These are phyloP conservation scores for Chiloscyllium plagiosum DNA, from an alignment of 2,113 vertebrate species.

Conservation along the genomic window DNA sequence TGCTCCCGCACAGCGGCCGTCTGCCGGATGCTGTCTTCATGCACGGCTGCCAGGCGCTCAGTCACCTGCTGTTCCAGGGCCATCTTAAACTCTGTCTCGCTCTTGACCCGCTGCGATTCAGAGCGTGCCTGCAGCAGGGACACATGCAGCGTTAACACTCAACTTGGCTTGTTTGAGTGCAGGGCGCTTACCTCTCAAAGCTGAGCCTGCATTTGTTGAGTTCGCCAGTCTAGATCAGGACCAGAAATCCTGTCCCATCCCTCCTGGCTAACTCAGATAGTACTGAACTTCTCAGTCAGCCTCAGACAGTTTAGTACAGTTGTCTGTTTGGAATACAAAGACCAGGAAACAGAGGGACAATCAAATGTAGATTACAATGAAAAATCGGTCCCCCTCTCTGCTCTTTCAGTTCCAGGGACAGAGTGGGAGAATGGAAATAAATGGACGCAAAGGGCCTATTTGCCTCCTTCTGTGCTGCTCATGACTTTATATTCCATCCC, in stretches of 20 bases:
- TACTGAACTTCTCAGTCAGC: background rate
- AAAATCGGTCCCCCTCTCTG: too few relatives aligned
- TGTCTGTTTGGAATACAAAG: too few relatives aligned
- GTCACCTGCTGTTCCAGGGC: slow-evolving; percentile 59
- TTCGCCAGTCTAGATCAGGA: too few relatives aligned
- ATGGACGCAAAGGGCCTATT: too few relatives aligned
- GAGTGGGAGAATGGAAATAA: too few relatives aligned
- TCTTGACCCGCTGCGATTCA: slow-evolving; percentile 59
- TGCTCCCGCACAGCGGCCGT: slow-evolving; percentile 54
- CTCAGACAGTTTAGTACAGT: background rate
- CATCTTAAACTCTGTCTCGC: slow-evolving; percentile 60
- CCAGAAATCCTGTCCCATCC: too few relatives aligned
- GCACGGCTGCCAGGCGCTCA: slow-evolving; percentile 49
- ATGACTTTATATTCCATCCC: background rate
- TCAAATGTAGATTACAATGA: too few relatives aligned
- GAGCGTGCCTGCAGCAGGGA: slow-evolving; percentile 49
- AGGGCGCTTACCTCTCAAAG: background rate
- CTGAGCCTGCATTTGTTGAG: too few relatives aligned
- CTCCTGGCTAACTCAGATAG: too few relatives aligned
- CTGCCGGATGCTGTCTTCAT: slow-evolving; percentile 55
- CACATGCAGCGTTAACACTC: background rate
- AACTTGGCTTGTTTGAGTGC: background rate
- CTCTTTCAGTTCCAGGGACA: too few relatives aligned
- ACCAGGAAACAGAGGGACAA: too few relatives aligned
- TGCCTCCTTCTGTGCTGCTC: too few relatives aligned